A percentile compares a stretch with the other conserved stretches of the same genome.
phyloP scores from a whole-genome alignment of 2,113 vertebrate genomes.

The Archocentrus centrarchus region DNA sequence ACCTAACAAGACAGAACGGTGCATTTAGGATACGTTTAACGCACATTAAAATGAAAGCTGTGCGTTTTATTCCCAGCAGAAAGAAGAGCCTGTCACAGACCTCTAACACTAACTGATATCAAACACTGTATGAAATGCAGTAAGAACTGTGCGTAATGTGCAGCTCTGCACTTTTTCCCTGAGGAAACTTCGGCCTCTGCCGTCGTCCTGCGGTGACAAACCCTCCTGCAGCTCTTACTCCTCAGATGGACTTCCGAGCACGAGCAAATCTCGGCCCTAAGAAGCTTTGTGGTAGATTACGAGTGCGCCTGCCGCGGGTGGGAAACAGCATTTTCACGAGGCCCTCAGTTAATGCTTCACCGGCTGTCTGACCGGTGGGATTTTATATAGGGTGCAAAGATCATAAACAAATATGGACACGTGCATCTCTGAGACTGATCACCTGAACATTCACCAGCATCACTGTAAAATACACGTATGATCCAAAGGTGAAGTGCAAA shows the following conservation, averaged over 20 bases:
- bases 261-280: background rate
- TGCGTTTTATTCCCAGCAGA: background rate
- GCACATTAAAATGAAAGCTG: background rate
- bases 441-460: no score
- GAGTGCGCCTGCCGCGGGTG: background rate
- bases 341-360: background rate
- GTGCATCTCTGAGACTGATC: no score
- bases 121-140: background rate
- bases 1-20: no score
- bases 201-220: background rate
- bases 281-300: constrained; percentile 31
- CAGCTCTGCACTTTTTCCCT: background rate
- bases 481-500: no score
- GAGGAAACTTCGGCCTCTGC: background rate
- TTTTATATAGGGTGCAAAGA: background rate
- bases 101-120: background rate
- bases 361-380: background rate
- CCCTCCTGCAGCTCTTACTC: background rate
- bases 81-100: background rate
- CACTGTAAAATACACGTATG: no score
- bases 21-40: background rate
- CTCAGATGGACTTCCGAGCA: background rate
- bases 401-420: background rate
- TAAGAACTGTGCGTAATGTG: accelerated
- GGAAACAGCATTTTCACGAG: background rate